These are phyloP conservation scores for Coelopa frigida DNA, from an alignment of 1,140 invertebrate genomes.

Conservation along the genomic window DNA sequence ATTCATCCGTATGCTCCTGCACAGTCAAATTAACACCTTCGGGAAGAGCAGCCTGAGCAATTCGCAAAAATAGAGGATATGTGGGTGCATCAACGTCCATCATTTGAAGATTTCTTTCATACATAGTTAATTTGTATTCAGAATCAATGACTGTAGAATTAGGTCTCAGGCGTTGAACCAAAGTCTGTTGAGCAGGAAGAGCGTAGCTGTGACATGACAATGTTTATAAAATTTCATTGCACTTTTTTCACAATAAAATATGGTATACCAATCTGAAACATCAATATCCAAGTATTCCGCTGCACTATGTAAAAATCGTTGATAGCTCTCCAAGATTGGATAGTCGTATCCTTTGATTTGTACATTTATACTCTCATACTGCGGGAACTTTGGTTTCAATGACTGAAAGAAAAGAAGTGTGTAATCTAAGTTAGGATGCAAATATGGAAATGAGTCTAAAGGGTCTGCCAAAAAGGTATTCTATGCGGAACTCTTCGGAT, in stretches of 20 bases:
- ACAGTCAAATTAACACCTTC: constrained; percentile 65
- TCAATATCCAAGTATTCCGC: constrained; percentile 66
- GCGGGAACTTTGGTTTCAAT: constrained; percentile 58
- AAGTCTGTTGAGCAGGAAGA: constrained; percentile 58
- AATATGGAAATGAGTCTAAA: too few relatives aligned
- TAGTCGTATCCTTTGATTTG: constrained; percentile 77
- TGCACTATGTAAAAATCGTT: constrained; percentile 65
- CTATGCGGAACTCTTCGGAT: too few relatives aligned
- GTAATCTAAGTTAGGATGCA: too few relatives aligned
- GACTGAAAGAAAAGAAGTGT: constrained; percentile 44
- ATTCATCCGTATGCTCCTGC: constrained; percentile 52
- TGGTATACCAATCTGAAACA: constrained; percentile 61
- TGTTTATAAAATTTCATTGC: neutral
- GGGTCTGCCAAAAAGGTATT: too few relatives aligned
- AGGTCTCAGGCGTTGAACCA: constrained; percentile 63
- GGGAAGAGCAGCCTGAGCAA: constrained; percentile 63
- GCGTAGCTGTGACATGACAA: constrained; percentile 56
- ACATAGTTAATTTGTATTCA: constrained; percentile 66
- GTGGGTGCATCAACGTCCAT: constrained; percentile 51
- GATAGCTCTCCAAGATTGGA: constrained; percentile 70
- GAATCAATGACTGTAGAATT: constrained; percentile 56
- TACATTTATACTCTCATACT: constrained; percentile 68
- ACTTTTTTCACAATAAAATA: neutral
- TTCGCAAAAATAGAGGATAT: constrained; percentile 58
- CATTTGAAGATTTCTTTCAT: constrained; percentile 71